A percentile compares a stretch with the other conserved stretches of the same genome.
phyloP scores from a whole-genome alignment of 2,113 vertebrate genomes.

The Ochotona princeps region DNA sequence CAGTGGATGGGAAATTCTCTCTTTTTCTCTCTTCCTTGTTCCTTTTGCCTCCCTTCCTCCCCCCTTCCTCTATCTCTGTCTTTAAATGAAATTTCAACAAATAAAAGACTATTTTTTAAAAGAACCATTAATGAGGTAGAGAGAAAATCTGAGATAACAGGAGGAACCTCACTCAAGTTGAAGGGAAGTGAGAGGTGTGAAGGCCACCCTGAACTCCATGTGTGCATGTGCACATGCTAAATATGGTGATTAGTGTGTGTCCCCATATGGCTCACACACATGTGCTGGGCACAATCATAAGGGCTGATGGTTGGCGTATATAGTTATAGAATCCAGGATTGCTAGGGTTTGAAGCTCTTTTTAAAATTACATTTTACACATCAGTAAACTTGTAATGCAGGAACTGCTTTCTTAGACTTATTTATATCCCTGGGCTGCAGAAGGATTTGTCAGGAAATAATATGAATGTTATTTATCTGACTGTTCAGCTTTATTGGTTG shows the following conservation, averaged over 20 bases:
- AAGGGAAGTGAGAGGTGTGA: not conserved
- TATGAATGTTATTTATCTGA: slow-evolving; percentile 90
- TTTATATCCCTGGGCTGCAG: slow-evolving; percentile 87
- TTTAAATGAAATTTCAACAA: too few species aligned
- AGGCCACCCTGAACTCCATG: not conserved
- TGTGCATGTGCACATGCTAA: too few species aligned
- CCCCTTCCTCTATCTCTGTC: too few species aligned
- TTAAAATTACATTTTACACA: slow-evolving; percentile 91
- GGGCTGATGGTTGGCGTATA: not conserved
- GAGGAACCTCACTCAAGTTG: not conserved
- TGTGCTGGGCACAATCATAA: not conserved
- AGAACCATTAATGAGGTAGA: not conserved
- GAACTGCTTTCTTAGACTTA: slow-evolving; percentile 88
- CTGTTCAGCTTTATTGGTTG: slow-evolving; percentile 88
- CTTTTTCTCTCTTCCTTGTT: too few species aligned
- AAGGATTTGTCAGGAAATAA: slow-evolving; percentile 89
- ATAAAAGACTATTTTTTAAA: not conserved
- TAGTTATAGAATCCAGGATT: slow-evolving; percentile 62
- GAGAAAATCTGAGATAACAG: not conserved
- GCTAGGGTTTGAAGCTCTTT: slow-evolving; percentile 82
- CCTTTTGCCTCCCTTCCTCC: too few species aligned
- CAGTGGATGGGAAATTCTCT: too few species aligned
- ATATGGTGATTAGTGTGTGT: not conserved
- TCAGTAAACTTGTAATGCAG: slow-evolving; percentile 90
- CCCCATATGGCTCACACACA: not conserved